Evolutionary conservation across 2,797 vertebrate species (phyloP).

Genomic region (Hippopotamyrus pictus): DNA sequence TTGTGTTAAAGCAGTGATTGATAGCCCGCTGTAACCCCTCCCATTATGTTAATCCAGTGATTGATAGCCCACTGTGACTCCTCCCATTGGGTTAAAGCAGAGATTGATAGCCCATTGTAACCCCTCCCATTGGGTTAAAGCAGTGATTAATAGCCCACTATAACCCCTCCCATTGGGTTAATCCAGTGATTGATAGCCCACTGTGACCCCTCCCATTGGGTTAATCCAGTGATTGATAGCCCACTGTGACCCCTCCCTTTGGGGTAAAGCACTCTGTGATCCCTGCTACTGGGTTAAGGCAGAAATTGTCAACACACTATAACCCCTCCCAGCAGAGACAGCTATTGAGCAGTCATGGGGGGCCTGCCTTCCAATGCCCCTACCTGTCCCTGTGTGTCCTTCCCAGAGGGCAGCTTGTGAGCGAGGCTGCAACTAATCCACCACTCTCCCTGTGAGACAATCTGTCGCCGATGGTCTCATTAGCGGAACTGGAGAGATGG

Average conservation of each 20-base stretch:
- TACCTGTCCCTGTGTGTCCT: background rate
- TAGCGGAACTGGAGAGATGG: conserved; percentile 2
- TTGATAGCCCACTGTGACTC: background rate
- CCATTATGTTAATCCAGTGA: background rate
- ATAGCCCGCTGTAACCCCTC: background rate
- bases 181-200: background rate
- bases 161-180: background rate
- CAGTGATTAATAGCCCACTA: background rate
- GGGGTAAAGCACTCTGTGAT: background rate
- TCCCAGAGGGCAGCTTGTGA: conserved; percentile 47
- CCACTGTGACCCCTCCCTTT: background rate
- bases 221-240: background rate
- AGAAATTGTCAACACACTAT: background rate
- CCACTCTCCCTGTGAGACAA: conserved; percentile 33
- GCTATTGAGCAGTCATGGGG: background rate
- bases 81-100: background rate
- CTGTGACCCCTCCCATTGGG: background rate
- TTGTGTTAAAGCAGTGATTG: background rate
- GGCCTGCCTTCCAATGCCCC: background rate
- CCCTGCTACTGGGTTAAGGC: background rate
- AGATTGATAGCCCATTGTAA: background rate
- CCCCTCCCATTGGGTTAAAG: background rate
- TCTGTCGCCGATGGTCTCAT: conserved; percentile 32
- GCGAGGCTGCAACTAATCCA: conserved; percentile 44
- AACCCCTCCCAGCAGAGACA: background rate